These are phyloP conservation scores for Pterocles burchelli DNA, from an alignment of 2,113 vertebrate genomes.

Conservation along the genomic window DNA sequence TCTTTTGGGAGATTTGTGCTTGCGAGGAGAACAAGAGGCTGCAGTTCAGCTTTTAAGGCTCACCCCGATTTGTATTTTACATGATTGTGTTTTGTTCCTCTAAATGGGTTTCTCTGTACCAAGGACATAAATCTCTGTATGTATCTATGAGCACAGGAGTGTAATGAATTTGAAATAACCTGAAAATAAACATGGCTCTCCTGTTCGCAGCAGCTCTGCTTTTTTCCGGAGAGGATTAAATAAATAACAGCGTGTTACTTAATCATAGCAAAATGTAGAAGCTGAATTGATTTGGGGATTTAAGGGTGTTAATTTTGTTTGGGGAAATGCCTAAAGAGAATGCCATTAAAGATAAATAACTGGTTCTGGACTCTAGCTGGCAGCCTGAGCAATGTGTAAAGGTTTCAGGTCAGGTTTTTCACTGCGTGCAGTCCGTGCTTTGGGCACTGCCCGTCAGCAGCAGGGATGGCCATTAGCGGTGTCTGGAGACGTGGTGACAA, in stretches of 20 bases:
- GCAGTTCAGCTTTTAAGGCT: background rate
- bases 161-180: background rate
- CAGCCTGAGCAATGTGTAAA: background rate
- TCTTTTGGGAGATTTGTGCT: background rate
- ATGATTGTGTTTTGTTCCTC: background rate
- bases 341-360: background rate
- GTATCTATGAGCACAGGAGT: background rate
- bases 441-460: background rate
- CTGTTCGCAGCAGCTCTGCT: background rate
- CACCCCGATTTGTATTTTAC: background rate
- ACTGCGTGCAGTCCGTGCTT: background rate
- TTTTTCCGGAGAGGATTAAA: conserved; percentile 37
- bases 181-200: conserved; percentile 8
- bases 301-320: conserved; percentile 34
- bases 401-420: conserved; percentile 10
- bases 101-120: background rate
- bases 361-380: background rate
- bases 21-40: rapidly evolving
- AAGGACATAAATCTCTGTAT: background rate
- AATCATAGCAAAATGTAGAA: background rate
- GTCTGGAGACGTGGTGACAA: background rate
- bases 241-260: background rate
- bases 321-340: background rate
- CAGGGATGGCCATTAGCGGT: background rate
- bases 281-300: conserved; percentile 17